Conservation (phyloP, 2,797 vertebrate species). For the Nyctibius grandis region DNA sequence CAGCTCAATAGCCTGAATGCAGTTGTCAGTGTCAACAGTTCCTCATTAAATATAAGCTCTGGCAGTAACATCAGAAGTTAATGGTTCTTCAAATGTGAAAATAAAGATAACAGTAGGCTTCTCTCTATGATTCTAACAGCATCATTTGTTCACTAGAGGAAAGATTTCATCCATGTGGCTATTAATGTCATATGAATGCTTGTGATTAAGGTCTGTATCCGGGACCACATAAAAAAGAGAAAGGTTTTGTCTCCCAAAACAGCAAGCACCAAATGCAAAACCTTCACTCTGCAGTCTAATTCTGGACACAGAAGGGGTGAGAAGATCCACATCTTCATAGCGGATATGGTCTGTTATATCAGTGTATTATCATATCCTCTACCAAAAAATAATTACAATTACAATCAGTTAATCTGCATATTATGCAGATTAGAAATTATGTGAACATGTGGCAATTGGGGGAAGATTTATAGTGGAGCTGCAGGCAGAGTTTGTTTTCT, state of each 20-base stretch:
- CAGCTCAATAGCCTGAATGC: not conserved
- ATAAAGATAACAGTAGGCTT: not conserved
- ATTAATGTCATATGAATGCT: not conserved
- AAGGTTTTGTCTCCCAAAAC: not conserved
- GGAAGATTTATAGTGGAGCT: not conserved
- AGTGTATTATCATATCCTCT: not conserved
- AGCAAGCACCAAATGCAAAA: not conserved
- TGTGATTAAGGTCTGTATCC: not conserved
- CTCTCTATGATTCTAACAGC: not conserved
- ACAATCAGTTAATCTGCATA: not conserved
- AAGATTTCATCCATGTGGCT: not conserved
- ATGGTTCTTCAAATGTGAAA: constrained; percentile 25
- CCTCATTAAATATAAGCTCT: not conserved
- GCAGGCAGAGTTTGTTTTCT: not conserved
- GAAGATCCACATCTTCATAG: not conserved
- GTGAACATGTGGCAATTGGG: not conserved
- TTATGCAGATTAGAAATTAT: not conserved
- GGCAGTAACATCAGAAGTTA: constrained; percentile 7
- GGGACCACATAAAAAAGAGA: not conserved
- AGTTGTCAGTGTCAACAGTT: not conserved
- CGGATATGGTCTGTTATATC: not conserved
- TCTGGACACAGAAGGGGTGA: not conserved
- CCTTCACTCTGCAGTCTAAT: not conserved
- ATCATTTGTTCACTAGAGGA: not conserved
- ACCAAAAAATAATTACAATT: not conserved